These are phyloP conservation scores for Cerastis leucographa DNA, from an alignment of 2,888 invertebrate genomes.

Conservation along the genomic window DNA sequence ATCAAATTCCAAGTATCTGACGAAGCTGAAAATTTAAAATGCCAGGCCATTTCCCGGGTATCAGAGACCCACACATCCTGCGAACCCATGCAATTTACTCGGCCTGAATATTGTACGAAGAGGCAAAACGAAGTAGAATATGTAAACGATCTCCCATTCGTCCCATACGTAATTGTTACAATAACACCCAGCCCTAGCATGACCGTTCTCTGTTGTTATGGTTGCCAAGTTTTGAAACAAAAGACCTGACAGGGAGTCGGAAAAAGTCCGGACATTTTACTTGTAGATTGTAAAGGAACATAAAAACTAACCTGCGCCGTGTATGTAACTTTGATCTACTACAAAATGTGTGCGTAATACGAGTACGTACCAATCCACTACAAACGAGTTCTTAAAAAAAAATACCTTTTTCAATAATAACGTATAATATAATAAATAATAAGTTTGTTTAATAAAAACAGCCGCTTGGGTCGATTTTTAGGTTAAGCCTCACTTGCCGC, in stretches of 20 bases:
- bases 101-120: conserved; percentile 50
- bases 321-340: not conserved
- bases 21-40: conserved; percentile 42
- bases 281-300: not conserved
- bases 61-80: not conserved
- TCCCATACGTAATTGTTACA: conserved; percentile 33
- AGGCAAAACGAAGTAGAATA: conserved; percentile 44
- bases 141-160: conserved; percentile 46
- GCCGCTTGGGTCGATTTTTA: no score
- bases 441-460: no score
- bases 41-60: conserved; percentile 31
- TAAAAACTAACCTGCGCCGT: not conserved
- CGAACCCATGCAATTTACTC: conserved; percentile 40
- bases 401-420: no score
- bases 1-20: conserved; percentile 22
- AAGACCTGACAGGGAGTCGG: no score
- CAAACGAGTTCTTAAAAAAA: no score
- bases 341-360: not conserved
- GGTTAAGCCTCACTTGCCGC: no score
- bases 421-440: no score
- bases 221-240: no score
- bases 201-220: no score
- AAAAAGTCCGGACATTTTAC: not conserved
- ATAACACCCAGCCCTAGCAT: no score
- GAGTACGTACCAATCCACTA: no score